Percentiles rank a stretch among this genome's conserved stretches.
phyloP scores from a whole-genome alignment of 2,888 invertebrate genomes.

The Nipponacmea schrenckii region DNA sequence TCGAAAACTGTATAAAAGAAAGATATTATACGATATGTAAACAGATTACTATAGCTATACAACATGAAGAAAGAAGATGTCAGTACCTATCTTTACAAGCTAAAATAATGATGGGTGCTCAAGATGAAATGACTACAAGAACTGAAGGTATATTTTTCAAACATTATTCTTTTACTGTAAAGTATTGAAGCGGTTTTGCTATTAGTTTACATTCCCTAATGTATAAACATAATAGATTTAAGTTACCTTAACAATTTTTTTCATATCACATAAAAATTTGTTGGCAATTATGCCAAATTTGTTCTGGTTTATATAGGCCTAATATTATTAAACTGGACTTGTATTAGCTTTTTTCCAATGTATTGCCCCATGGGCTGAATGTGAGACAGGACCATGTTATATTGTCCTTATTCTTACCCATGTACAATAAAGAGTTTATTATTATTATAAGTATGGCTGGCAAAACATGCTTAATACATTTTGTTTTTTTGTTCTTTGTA shows the following conservation, averaged over 20 bases:
- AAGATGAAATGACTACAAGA: conserved; percentile 62
- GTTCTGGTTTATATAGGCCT: background rate
- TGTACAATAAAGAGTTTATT: too few relatives aligned
- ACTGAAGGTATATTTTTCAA: conserved; percentile 52
- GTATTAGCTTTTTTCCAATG: too few relatives aligned
- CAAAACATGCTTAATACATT: too few relatives aligned
- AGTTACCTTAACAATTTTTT: too few relatives aligned
- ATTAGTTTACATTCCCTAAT: background rate
- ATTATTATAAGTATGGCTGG: too few relatives aligned
- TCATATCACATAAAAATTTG: conserved; percentile 25
- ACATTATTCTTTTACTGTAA: too few relatives aligned
- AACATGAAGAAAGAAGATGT: conserved; percentile 90
- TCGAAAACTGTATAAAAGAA: conserved; percentile 90
- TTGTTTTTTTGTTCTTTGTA: conserved; percentile 20
- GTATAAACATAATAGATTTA: background rate
- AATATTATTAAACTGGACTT: too few relatives aligned
- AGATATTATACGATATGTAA: conserved; percentile 95
- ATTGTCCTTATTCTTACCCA: too few relatives aligned
- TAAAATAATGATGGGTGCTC: conserved; percentile 78
- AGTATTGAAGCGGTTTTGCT: background rate
- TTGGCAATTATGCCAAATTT: conserved; percentile 16
- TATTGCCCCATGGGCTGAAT: too few relatives aligned
- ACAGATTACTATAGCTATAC: conserved; percentile 76
- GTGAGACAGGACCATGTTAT: too few relatives aligned
- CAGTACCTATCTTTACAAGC: conserved; percentile 90